These are phyloP conservation scores for Procavia capensis DNA, from an alignment of 2,113 vertebrate species.

Conservation along the genomic window DNA sequence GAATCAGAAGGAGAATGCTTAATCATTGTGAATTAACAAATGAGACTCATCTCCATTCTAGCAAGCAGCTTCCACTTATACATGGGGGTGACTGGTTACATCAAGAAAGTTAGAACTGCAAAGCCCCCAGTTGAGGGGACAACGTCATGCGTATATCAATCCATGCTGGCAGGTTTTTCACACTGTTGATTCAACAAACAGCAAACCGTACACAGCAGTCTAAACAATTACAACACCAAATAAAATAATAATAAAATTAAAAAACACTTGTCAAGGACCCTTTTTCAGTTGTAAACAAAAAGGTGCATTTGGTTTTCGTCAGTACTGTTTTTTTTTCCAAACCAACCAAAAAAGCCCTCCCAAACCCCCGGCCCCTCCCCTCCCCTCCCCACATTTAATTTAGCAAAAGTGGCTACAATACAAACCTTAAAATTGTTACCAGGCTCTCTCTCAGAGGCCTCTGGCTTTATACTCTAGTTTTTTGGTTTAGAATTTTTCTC, in stretches of 20 bases:
- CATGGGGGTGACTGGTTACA: slow-evolving; percentile 91
- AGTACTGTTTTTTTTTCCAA: slow-evolving; percentile 77
- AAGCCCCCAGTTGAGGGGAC: slow-evolving; percentile 89
- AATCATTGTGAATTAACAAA: slow-evolving; percentile 89
- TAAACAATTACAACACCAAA: slow-evolving; percentile 93
- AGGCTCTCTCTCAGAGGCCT: slow-evolving; percentile 84
- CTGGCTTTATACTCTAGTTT: slow-evolving; percentile 85
- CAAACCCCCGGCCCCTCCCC: slow-evolving; percentile 69
- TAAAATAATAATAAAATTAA: slow-evolving; percentile 90
- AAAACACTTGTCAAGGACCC: slow-evolving; percentile 91
- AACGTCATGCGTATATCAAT: slow-evolving; percentile 92
- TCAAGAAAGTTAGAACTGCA: slow-evolving; percentile 90
- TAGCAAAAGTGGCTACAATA: slow-evolving; percentile 84
- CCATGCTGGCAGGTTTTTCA: slow-evolving; percentile 93
- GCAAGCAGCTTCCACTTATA: slow-evolving; percentile 92
- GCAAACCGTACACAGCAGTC: slow-evolving; percentile 93
- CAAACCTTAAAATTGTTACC: slow-evolving; percentile 86
- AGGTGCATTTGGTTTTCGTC: slow-evolving; percentile 89
- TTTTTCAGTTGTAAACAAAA: slow-evolving; percentile 93
- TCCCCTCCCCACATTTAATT: slow-evolving; percentile 81
- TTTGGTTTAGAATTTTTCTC: slow-evolving; percentile 83
- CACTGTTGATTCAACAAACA: slow-evolving; percentile 94
- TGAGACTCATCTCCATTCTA: slow-evolving; percentile 89
- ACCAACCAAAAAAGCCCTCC: slow-evolving; percentile 82
- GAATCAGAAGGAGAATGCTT: slow-evolving; percentile 90